Conservation (phyloP, 2,797 vertebrate genomes). For the Pachyuromys duprasi region DNA sequence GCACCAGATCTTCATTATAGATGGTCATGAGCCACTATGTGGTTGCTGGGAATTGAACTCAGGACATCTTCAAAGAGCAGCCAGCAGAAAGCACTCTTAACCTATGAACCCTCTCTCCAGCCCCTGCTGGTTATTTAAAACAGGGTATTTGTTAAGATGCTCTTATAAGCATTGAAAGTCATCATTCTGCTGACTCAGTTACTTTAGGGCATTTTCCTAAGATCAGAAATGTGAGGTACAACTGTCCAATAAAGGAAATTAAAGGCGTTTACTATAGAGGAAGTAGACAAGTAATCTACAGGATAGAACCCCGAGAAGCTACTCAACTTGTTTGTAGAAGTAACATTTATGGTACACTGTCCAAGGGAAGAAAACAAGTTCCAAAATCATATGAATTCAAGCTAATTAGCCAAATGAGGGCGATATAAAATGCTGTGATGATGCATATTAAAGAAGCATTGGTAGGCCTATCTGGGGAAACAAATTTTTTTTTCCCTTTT, state of each 20-base stretch:
- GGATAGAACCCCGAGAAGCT: background rate
- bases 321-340: background rate
- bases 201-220: background rate
- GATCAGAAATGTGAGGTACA: background rate
- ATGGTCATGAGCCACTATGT: no score
- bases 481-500: background rate
- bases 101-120: no score
- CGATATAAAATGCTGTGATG: background rate
- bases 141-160: background rate
- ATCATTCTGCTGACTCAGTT: background rate
- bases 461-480: background rate
- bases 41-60: no score
- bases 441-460: background rate
- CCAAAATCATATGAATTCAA: background rate
- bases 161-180: slow-evolving; percentile 7
- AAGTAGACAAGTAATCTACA: background rate
- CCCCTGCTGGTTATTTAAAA: background rate
- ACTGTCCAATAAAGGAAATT: background rate
- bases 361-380: slow-evolving; percentile 39
- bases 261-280: background rate
- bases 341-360: slow-evolving; percentile 1
- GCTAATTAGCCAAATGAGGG: background rate
- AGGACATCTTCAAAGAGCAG: no score
- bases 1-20: no score
- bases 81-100: no score